Evolutionary conservation across 1,140 invertebrate genomes (phyloP).

Genomic region (Hydropsyche tenuis): DNA sequence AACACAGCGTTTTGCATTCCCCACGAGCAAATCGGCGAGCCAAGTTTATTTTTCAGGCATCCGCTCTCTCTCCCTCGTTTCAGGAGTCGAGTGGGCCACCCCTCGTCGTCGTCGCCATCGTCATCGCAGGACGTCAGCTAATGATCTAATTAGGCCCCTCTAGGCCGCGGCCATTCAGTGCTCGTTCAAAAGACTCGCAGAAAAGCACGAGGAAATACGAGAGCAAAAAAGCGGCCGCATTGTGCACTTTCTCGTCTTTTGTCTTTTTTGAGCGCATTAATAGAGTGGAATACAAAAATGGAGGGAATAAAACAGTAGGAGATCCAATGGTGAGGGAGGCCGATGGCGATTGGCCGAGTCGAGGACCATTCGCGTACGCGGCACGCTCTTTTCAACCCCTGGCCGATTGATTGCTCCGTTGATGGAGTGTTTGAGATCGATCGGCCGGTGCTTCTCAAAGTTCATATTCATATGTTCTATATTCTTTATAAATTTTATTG

Average conservation of each 20-base stretch:
- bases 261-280: too few relatives aligned
- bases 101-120: neutral
- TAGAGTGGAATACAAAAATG: too few relatives aligned
- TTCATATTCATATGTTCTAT: too few relatives aligned
- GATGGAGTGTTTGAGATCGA: too few relatives aligned
- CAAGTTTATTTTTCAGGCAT: neutral
- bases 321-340: neutral
- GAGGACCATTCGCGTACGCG: neutral
- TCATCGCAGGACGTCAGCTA: neutral
- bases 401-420: too few relatives aligned
- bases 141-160: slow-evolving; percentile 5
- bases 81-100: neutral
- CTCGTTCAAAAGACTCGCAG: neutral
- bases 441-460: too few relatives aligned
- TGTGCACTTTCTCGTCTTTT: too few relatives aligned
- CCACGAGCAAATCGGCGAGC: neutral
- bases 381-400: too few relatives aligned
- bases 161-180: neutral
- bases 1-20: neutral
- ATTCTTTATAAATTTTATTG: too few relatives aligned
- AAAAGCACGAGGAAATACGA: too few relatives aligned
- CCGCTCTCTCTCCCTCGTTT: neutral
- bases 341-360: neutral
- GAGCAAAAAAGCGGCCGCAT: too few relatives aligned
- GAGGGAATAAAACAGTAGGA: neutral